phyloP scores from a whole-genome alignment of 2,797 vertebrate species.

The Florisuga fusca region DNA sequence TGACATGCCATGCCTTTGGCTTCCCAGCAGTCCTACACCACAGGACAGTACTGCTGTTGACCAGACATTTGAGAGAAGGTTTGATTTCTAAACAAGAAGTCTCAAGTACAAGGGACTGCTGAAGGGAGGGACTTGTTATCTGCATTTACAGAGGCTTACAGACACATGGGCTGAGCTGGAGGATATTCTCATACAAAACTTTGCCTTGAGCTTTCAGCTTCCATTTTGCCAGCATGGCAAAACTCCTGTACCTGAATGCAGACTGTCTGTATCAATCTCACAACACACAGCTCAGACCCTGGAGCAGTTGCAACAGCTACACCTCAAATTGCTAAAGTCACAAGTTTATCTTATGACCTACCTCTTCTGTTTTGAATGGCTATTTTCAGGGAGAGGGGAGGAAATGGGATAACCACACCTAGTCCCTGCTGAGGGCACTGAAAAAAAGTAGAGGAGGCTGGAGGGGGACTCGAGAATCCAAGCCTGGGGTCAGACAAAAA shows the following conservation, averaged over 20 bases:
- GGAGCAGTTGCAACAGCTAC: not conserved
- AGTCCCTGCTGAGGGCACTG: not conserved
- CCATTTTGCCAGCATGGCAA: not conserved
- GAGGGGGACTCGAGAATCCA: not conserved
- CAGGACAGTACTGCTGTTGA: not conserved
- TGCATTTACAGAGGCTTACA: not conserved
- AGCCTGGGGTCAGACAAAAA: not conserved
- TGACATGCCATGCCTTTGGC: not conserved
- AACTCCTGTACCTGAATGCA: not conserved
- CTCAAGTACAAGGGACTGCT: not conserved
- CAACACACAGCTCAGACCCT: not conserved
- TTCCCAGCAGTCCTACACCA: not conserved
- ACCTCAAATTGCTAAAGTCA: not conserved
- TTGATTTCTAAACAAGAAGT: not conserved
- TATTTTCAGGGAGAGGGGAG: not conserved
- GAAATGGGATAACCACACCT: not conserved
- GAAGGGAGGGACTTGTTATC: not conserved
- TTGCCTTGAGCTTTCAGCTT: accelerated
- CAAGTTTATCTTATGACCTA: not conserved
- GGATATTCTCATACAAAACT: not conserved
- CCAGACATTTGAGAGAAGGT: not conserved
- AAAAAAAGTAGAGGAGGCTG: not conserved
- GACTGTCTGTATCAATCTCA: not conserved
- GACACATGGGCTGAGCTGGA: not conserved
- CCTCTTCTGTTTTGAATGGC: not conserved